Evolutionary conservation across 2,797 vertebrate genomes (phyloP), one percentile per base, ranked within the genome.

Genomic region (Lates japonicus): DNA sequence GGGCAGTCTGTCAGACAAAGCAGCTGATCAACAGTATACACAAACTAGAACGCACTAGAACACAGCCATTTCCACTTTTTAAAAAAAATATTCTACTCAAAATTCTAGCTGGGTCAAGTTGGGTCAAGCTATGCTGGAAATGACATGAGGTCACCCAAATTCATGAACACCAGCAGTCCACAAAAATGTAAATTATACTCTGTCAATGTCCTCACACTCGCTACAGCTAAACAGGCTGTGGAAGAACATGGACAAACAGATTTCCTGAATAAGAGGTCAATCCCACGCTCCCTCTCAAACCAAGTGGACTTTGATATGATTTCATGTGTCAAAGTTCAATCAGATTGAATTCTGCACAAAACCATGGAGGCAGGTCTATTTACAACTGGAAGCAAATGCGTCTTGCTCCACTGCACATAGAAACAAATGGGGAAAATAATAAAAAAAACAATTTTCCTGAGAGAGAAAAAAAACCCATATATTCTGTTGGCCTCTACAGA

Each of bases 11-110:
- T 67, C 54, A 13, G 35, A 39, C 20, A 16, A 48, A 71, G 19
- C 5, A 71, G 14, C 20, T 57, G 33, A 80, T 72, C 35, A 44
- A n/a, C 39, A 74, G 46, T 48, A 37, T 17, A 60, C n/a, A 69
- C 42, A 70, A 63, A 42, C 14, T n/a, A 22, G 25, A 41, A 29
- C 22, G n/a, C n/a, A n/a, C n/a, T n/a, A 60, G 19, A 52, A 42
- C n/a, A 60, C 14, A 74, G 3, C 13, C 19, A 29, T 14, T 44
- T 10, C 6, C 35, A 33, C 22, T 7, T 41, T 25, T 31, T 62
- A 25, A 29, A 29, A 29, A 29, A 29, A 29, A 29, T 29, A 29
- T 29, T 29, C 25, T 49, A 48, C 42, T 33, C 12, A 42, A 17
- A 58, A 20, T 13, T 49, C 41, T 14, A 25, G 7, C 39, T 11